Base-by-base conservation (phyloP, 2,888 invertebrate species). In the Drosophila quinaria region DNA sequence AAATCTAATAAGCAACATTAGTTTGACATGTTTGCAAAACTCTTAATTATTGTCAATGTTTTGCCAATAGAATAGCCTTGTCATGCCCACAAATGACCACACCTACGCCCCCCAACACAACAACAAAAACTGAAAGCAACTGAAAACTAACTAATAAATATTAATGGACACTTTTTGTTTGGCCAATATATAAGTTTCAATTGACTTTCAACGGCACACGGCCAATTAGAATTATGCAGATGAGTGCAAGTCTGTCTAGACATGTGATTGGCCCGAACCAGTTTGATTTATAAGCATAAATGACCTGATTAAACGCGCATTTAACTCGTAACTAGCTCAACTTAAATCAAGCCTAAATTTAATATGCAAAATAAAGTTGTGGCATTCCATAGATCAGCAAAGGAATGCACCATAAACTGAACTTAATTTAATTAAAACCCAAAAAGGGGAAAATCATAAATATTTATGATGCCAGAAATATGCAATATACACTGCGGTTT, bases 161-260 rank as follows among this genome's bases (percentile, higher is more conserved):
- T 84, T 90, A 78, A 89, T 81, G 58, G 47, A 54, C 55, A 61
- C 71, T 70, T 13, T 25, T 44, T 22, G 11, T 22, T 75, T 59
- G 70, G 61, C 66, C 78, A 78, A 68, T 66, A 69, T 54, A 63
- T 46, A 50, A 58, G 51, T 54, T 66, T 59, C 52, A 70, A 68
- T 71, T 69, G 61, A 50, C 66, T 54, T 39, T 17, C 67, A 80
- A 61, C 60, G 65, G 49, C 74, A 65, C 49, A 68, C 56, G 63
- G 65, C 67, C 71, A 84, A 81, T 87, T 87, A 76, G 10, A 62
- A 79, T 76, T 76, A 76, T 89, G 85, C 71, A 78, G 74, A 89
- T 84, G 70, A 85, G 64, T 50, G 35, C 49, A 17, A 65, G 79
- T 84, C 85, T 87, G 85, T 87, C 84, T 84, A 87, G 89, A 81